A percentile compares a stretch with the other conserved stretches of the same genome.
Conservation (phyloP, 2,888 invertebrate genomes). For the Calameuta filiformis region DNA sequence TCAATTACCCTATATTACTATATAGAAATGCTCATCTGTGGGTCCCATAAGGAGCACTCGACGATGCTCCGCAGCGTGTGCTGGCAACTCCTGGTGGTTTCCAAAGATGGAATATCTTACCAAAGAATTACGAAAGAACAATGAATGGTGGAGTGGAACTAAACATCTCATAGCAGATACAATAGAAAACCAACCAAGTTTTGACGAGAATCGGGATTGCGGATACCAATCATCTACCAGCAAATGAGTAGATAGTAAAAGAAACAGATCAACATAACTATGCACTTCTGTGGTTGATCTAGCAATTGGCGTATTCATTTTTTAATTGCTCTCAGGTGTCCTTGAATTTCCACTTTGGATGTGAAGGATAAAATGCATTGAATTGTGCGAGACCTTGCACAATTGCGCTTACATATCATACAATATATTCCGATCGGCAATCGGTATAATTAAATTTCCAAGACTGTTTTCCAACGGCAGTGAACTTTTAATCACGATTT, state of each 20-base stretch:
- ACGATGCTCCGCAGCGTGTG: neutral
- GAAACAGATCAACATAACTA: neutral
- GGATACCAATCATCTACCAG: conserved; percentile 54
- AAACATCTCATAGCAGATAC: conserved; percentile 17
- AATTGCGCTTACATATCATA: neutral
- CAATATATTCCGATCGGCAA: neutral
- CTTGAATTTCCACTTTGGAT: neutral
- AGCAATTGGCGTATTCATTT: neutral
- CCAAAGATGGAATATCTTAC: conserved; percentile 45
- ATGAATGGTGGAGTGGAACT: conserved; percentile 27
- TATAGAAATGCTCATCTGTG: conserved; percentile 33
- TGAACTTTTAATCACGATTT: neutral
- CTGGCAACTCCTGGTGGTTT: conserved; percentile 43
- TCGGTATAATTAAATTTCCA: neutral
- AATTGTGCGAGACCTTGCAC: neutral
- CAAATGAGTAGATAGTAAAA: conserved; percentile 13
- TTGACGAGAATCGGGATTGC: conserved; percentile 49
- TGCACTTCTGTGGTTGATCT: neutral
- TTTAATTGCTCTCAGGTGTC: neutral
- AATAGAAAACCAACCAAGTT: conserved; percentile 30
- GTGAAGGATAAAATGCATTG: neutral
- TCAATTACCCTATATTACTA: neutral
- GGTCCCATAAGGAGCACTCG: conserved; percentile 31
- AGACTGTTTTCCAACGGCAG: neutral
- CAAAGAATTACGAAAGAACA: conserved; percentile 39